Conservation (phyloP, 2,888 invertebrate species). For the Erebia aethiops region DNA sequence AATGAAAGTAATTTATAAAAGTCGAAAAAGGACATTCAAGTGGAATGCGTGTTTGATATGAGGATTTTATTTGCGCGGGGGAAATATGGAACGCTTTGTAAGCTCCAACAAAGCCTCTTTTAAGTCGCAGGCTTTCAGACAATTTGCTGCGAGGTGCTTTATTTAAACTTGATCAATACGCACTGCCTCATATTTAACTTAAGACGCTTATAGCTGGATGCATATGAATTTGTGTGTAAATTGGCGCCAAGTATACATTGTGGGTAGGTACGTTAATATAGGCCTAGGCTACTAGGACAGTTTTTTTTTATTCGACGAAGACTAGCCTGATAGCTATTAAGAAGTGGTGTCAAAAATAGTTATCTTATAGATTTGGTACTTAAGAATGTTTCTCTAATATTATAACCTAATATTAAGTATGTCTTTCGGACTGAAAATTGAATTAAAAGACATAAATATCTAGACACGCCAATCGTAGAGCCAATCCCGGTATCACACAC, state of each 20-base stretch:
- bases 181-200: slow-evolving; percentile 22
- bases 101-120: slow-evolving; percentile 33
- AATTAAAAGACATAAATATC: not conserved
- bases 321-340: too few species aligned
- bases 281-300: too few species aligned
- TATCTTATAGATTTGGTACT: not conserved
- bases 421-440: not conserved
- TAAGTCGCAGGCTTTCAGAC: slow-evolving; percentile 39
- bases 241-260: slow-evolving; percentile 4
- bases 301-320: too few species aligned
- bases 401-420: not conserved
- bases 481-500: not conserved
- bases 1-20: slow-evolving; percentile 16
- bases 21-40: slow-evolving; percentile 8
- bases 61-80: slow-evolving; percentile 9
- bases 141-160: slow-evolving; percentile 26
- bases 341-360: too few species aligned
- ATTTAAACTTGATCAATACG: slow-evolving; percentile 26
- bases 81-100: slow-evolving; percentile 36
- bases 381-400: not conserved
- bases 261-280: too few species aligned
- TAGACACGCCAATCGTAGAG: not conserved
- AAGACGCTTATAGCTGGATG: slow-evolving; percentile 1
- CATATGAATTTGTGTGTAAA: not conserved
- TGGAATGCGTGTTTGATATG: slow-evolving; percentile 8